Percentiles rank a stretch among this genome's conserved stretches.
Conservation (phyloP, 1,140 invertebrate species). For the Drosophila nebulosa region DNA sequence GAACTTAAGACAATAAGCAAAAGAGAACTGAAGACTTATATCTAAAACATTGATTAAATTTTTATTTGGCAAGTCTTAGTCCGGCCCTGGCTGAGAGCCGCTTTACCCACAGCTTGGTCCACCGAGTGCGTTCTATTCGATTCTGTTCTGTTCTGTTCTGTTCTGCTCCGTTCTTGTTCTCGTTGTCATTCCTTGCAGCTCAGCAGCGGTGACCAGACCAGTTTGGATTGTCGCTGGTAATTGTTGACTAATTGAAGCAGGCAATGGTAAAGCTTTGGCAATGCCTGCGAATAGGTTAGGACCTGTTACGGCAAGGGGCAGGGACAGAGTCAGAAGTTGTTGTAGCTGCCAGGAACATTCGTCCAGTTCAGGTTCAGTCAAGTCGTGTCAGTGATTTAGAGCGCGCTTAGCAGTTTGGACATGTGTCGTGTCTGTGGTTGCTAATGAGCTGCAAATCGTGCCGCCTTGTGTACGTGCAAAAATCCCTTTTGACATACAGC, state of each 20-base stretch:
- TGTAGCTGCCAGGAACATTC: constrained; percentile 1
- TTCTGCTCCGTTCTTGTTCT: neutral
- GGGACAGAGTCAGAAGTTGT: neutral
- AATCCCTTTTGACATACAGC: constrained; percentile 19
- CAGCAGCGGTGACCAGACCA: constrained; percentile 22
- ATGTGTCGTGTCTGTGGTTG: constrained; percentile 68
- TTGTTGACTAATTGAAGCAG: constrained; percentile 73
- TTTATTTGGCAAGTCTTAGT: neutral
- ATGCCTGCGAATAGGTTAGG: neutral
- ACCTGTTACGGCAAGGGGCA: neutral
- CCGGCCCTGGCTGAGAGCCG: neutral
- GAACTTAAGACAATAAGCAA: too few species aligned
- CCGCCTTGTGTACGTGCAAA: constrained; percentile 59
- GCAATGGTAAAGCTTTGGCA: constrained; percentile 16
- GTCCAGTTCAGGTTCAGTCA: constrained; percentile 25
- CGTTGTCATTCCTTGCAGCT: constrained; percentile 15
- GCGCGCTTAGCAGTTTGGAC: constrained; percentile 72
- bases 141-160: neutral
- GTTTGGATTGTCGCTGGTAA: constrained; percentile 69
- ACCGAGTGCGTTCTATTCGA: neutral
- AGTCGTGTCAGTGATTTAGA: constrained; percentile 69
- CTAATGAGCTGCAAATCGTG: constrained; percentile 78
- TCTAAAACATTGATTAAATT: too few species aligned
- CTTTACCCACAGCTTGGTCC: neutral
- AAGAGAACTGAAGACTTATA: too few species aligned